Evolutionary conservation across 2,797 vertebrate genomes (phyloP).

Genomic region (Cossypha polioptera): DNA sequence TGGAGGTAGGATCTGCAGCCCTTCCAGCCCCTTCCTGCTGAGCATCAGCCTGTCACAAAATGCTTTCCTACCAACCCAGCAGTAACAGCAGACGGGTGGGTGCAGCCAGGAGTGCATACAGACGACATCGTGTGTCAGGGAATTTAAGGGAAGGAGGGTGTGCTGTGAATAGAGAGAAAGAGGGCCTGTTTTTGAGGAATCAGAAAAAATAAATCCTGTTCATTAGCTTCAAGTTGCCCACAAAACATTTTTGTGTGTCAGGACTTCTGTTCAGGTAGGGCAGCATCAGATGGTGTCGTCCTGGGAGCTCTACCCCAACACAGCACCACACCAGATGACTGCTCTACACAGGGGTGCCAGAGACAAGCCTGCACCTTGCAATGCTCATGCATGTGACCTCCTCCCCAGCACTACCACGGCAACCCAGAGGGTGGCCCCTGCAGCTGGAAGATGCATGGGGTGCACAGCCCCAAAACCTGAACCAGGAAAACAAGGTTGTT

Average conservation of each 20-base stretch:
- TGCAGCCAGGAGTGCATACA: not conserved
- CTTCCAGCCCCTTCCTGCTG: not conserved
- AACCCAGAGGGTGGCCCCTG: not conserved
- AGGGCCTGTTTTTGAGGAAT: not conserved
- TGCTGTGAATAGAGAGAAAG: not conserved
- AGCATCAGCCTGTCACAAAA: not conserved
- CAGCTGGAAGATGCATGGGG: rapidly evolving
- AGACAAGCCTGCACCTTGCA: rapidly evolving
- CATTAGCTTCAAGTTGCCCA: not conserved
- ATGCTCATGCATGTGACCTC: rapidly evolving
- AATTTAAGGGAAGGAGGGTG: no score
- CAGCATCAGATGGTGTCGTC: not conserved
- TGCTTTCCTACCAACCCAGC: not conserved
- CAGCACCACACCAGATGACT: not conserved
- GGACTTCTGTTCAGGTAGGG: not conserved
- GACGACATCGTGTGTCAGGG: not conserved
- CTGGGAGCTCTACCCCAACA: not conserved
- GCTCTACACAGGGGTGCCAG: not conserved
- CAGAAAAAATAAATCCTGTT: not conserved
- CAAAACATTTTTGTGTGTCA: not conserved
- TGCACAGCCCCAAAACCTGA: not conserved
- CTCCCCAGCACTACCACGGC: not conserved
- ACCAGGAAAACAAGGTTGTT: not conserved
- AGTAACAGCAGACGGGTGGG: not conserved
- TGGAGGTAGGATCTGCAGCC: not conserved